Evolutionary conservation across 2,797 vertebrate genomes (phyloP).

Genomic region (Eptatretus atami): DNA sequence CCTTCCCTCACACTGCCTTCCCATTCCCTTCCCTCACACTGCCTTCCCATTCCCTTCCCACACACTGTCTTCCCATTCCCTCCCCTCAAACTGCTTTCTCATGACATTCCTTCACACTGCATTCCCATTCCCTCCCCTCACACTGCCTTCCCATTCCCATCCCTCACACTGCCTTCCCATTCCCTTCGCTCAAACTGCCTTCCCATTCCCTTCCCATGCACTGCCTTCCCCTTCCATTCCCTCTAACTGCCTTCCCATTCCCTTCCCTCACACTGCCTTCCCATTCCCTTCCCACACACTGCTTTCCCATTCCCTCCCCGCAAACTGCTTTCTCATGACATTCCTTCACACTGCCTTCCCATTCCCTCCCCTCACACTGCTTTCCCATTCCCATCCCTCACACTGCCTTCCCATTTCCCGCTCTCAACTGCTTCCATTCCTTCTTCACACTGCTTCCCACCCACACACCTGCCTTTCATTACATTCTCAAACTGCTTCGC

Average conservation of each 20-base stretch:
- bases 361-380: no score
- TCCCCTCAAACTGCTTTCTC: neutral
- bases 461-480: neutral
- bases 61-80: neutral
- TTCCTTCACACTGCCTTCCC: no score
- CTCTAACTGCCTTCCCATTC: no score
- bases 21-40: neutral
- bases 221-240: neutral
- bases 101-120: neutral
- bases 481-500: neutral
- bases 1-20: no score
- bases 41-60: neutral
- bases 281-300: no score
- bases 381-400: no score
- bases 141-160: neutral
- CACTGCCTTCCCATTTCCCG: neutral
- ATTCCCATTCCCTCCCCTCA: neutral
- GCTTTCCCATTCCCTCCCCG: no score
- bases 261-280: no score
- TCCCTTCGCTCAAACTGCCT: no score
- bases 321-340: no score
- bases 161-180: neutral
- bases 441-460: neutral
- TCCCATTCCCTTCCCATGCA: no score
- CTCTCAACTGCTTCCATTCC: neutral